phyloP scores from a whole-genome alignment of 2,113 vertebrate species.

The Apteryx mantelli region DNA sequence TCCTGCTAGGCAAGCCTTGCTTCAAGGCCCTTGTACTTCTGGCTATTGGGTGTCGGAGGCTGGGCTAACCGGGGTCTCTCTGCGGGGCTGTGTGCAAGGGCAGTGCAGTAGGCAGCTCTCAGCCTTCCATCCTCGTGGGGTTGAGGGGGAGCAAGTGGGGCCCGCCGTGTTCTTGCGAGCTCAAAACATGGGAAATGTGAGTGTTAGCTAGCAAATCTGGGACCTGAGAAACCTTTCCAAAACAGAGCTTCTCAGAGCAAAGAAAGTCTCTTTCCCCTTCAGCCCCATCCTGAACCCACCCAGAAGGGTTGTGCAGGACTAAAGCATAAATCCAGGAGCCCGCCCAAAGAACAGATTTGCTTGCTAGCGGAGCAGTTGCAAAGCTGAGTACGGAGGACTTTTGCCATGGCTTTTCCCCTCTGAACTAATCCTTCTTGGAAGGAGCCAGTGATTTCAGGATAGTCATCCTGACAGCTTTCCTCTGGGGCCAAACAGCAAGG shows the following conservation, averaged over 20 bases:
- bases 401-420: neutral
- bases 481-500: neutral
- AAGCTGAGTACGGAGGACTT: neutral
- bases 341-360: neutral
- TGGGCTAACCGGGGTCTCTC: neutral
- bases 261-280: neutral
- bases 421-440: neutral
- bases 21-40: neutral
- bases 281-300: neutral
- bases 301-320: neutral
- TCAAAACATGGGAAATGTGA: neutral
- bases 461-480: neutral
- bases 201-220: neutral
- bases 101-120: neutral
- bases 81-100: neutral
- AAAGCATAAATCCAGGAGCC: neutral
- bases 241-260: neutral
- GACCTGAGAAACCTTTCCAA: neutral
- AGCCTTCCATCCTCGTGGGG: neutral
- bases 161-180: neutral
- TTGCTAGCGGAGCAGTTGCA: neutral
- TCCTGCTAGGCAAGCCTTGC: neutral
- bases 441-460: no score
- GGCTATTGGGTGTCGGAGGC: neutral
- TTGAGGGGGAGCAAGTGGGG: no score